Conservation (phyloP, 2,797 vertebrate species). For the Nasua narica region DNA sequence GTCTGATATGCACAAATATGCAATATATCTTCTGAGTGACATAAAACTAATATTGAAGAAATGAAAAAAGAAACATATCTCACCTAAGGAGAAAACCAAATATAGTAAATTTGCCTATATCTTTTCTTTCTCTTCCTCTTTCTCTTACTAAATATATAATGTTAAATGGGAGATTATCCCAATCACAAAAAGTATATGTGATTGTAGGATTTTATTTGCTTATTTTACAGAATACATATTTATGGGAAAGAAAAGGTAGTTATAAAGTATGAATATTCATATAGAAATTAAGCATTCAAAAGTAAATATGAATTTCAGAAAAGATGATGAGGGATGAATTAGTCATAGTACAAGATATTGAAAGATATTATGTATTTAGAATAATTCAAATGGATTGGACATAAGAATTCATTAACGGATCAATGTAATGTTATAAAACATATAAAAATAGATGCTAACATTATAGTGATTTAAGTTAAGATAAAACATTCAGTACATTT, state of each 20-base stretch:
- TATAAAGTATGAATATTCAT: neutral
- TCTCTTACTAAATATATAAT: neutral
- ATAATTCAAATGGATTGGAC: neutral
- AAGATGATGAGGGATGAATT: neutral
- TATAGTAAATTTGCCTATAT: neutral
- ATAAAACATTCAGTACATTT: neutral
- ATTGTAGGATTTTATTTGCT: neutral
- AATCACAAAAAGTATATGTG: neutral
- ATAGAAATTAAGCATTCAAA: neutral
- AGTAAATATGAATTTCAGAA: neutral
- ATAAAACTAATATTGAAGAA: neutral
- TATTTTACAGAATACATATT: neutral
- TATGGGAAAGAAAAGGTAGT: neutral
- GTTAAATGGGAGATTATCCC: neutral
- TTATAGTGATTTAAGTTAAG: neutral
- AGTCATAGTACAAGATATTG: neutral
- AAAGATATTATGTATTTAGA: neutral
- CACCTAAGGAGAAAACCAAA: neutral
- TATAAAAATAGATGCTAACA: neutral
- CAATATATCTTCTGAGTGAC: fast-evolving
- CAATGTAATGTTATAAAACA: neutral
- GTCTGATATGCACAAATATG: neutral
- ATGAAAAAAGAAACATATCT: neutral
- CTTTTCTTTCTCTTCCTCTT: neutral
- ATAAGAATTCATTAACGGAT: neutral